Percentiles rank a stretch among this genome's conserved stretches.
phyloP scores from a whole-genome alignment of 2,113 vertebrate genomes.

The Pelecanoides urinatrix region DNA sequence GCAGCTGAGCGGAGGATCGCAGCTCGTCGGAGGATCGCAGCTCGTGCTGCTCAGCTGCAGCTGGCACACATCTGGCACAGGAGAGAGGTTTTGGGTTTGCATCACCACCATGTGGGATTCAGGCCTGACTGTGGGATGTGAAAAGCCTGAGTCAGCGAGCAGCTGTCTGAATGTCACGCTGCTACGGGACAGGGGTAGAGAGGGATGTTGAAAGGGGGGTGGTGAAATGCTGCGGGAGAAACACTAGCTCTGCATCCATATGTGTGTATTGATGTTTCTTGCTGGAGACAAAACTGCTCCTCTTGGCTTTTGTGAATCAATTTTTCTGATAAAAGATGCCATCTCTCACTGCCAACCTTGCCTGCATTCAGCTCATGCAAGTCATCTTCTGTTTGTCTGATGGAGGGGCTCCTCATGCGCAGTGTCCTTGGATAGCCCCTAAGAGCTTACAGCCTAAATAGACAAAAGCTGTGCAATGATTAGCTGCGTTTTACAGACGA shows the following conservation, averaged over 20 bases:
- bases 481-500: background rate
- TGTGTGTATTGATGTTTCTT: background rate
- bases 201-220: background rate
- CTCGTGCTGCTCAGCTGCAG: background rate
- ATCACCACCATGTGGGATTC: background rate
- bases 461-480: background rate
- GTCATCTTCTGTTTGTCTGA: background rate
- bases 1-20: fast-evolving
- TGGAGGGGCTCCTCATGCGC: fast-evolving
- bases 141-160: background rate
- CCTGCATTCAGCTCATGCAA: background rate
- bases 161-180: background rate
- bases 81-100: background rate
- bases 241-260: background rate
- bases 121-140: background rate
- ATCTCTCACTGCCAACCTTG: background rate
- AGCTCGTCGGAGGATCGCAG: fast-evolving
- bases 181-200: background rate
- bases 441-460: background rate
- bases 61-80: background rate
- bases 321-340: constrained; percentile 23
- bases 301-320: background rate
- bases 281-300: background rate
- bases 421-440: background rate
- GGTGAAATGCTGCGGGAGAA: background rate